Evolutionary conservation across 2,113 vertebrate species (phyloP).

Genomic region (Myocastor coypus): DNA sequence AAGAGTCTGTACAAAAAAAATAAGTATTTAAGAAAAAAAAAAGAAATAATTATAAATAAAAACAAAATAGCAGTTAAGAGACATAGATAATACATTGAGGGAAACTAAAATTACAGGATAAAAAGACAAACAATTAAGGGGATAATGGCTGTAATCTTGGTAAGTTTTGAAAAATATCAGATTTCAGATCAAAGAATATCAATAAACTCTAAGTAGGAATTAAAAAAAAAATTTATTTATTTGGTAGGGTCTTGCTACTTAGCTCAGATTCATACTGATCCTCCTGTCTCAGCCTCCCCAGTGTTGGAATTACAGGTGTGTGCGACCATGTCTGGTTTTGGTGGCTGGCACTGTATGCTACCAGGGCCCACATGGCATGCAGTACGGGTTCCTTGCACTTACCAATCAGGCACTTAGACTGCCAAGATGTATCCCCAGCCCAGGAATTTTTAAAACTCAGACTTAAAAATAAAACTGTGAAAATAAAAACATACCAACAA

Average conservation of each 20-base stretch:
- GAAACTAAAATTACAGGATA: neutral
- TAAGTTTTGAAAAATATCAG: neutral
- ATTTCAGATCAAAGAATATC: neutral
- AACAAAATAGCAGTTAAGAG: neutral
- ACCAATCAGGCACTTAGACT: too few relatives aligned
- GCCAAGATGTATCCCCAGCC: too few relatives aligned
- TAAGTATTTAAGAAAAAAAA: too few relatives aligned
- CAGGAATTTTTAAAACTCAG: neutral
- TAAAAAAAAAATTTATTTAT: neutral
- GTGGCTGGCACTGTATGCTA: too few relatives aligned
- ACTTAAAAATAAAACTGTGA: neutral
- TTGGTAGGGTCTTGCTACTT: too few relatives aligned
- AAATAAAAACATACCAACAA: neutral
- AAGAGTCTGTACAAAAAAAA: too few relatives aligned
- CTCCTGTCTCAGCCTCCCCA: too few relatives aligned
- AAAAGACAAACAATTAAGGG: neutral
- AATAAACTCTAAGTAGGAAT: neutral
- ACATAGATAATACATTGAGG: neutral
- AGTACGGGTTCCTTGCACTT: too few relatives aligned
- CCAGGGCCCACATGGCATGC: too few relatives aligned
- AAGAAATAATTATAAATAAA: neutral
- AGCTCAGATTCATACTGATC: too few relatives aligned
- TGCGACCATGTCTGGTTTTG: too few relatives aligned
- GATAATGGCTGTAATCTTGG: neutral
- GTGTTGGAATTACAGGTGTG: too few relatives aligned